These are phyloP conservation scores for Lithophane leautieri DNA, from an alignment of 2,888 invertebrate species.

Conservation along the genomic window DNA sequence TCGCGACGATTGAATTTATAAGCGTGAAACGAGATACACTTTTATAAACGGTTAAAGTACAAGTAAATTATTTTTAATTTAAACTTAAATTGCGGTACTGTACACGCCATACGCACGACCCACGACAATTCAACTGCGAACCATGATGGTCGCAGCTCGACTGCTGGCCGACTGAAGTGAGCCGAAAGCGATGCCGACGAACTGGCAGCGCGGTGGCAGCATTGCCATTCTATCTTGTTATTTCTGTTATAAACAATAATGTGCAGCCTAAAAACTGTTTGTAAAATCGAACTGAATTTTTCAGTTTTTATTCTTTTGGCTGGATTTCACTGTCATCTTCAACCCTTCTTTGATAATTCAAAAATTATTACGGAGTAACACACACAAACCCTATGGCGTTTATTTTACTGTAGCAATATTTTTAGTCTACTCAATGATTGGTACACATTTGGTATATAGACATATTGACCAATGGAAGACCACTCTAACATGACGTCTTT, in stretches of 20 bases:
- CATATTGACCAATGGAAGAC: constrained; percentile 22
- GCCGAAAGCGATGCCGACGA: constrained; percentile 70
- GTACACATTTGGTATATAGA: rapidly evolving
- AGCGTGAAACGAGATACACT: constrained; percentile 73
- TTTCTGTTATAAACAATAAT: neutral
- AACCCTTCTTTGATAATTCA: neutral
- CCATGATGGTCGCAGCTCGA: constrained; percentile 87
- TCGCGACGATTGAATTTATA: constrained; percentile 70
- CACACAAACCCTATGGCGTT: neutral
- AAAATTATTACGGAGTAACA: constrained; percentile 34
- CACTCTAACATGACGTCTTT: neutral
- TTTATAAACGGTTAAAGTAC: constrained; percentile 73
- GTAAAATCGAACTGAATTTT: neutral
- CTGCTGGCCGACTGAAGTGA: constrained; percentile 79
- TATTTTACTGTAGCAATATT: constrained; percentile 47
- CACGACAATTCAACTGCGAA: constrained; percentile 83
- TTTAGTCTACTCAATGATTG: constrained; percentile 13
- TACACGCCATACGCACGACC: constrained; percentile 73
- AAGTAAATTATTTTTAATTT: constrained; percentile 66
- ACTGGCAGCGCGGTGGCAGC: constrained; percentile 9
- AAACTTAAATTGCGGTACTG: constrained; percentile 73
- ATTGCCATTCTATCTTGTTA: constrained; percentile 36
- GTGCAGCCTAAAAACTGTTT: rapidly evolving
- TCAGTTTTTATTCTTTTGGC: neutral
- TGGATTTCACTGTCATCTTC: neutral